A percentile compares a stretch with the other conserved stretches of the same genome.
Conservation (phyloP, 2,797 vertebrate species). For the Loriculus beryllinus region DNA sequence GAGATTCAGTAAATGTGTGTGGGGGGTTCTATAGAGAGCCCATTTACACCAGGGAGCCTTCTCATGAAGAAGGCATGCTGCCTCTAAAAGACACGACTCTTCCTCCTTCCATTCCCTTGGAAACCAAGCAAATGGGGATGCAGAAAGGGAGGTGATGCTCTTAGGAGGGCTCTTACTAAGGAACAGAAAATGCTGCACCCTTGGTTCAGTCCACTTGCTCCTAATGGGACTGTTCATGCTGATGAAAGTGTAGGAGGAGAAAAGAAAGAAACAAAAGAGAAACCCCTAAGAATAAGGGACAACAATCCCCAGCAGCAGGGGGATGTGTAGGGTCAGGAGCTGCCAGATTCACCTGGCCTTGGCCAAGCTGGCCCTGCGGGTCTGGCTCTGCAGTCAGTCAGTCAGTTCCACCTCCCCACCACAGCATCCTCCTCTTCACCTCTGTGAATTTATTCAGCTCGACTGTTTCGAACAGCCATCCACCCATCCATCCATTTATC, state of each 20-base stretch:
- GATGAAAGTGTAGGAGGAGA: not conserved
- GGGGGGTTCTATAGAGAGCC: not conserved
- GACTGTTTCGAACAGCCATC: not conserved
- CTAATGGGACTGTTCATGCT: not conserved
- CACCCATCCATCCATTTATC: not conserved
- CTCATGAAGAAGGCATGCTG: not conserved
- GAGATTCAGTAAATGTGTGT: not conserved
- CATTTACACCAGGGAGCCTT: not conserved
- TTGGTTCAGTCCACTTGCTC: not conserved
- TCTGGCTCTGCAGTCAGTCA: not conserved
- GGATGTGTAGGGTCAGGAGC: not conserved
- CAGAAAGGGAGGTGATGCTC: not conserved
- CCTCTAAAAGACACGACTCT: not conserved
- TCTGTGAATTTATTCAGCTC: not conserved
- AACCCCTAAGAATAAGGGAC: not conserved
- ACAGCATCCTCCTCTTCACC: not conserved
- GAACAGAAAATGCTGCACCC: not conserved
- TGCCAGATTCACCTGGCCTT: not conserved
- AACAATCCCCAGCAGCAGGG: not conserved
- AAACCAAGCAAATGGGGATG: not conserved
- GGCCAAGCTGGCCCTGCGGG: not conserved
- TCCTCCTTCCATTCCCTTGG: not conserved
- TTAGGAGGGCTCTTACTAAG: not conserved
- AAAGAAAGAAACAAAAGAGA: not conserved
- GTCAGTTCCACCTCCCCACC: not conserved